phyloP scores from a whole-genome alignment of 1,140 invertebrate genomes.

The Drosophila eugracilis region DNA sequence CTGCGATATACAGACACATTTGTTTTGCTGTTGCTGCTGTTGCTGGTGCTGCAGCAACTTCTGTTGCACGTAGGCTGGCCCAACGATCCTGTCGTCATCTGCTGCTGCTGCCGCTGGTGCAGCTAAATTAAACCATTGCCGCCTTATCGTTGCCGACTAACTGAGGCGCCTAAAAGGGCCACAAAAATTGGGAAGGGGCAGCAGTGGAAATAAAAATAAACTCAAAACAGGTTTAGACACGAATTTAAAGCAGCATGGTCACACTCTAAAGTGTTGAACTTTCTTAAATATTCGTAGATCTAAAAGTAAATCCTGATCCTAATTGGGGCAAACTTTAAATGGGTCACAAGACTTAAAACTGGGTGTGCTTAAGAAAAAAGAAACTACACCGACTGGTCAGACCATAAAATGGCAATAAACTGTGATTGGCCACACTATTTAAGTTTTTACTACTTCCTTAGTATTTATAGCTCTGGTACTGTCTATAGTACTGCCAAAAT shows the following conservation, averaged over 20 bases:
- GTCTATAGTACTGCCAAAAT: too few relatives aligned
- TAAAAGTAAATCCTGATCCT: neutral
- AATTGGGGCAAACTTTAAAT: neutral
- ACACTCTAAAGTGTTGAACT: slow-evolving; percentile 3
- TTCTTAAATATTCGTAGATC: slow-evolving; percentile 9
- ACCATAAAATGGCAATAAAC: neutral
- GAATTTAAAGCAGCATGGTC: neutral
- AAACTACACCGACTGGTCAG: neutral
- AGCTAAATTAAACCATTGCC: slow-evolving; percentile 82
- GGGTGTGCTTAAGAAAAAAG: neutral
- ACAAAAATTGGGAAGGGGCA: slow-evolving; percentile 50
- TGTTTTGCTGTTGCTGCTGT: slow-evolving; percentile 61
- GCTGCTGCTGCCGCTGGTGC: slow-evolving; percentile 61
- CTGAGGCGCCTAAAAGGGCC: slow-evolving; percentile 66
- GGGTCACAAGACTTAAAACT: too few relatives aligned
- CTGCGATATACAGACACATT: slow-evolving; percentile 82
- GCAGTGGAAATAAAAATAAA: neutral
- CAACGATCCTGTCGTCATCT: slow-evolving; percentile 84
- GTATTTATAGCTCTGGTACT: too few relatives aligned
- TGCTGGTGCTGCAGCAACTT: slow-evolving; percentile 33
- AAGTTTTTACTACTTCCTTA: neutral
- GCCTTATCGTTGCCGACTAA: slow-evolving; percentile 68
- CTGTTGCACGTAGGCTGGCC: slow-evolving; percentile 67
- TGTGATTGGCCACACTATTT: neutral
- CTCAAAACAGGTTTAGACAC: slow-evolving; percentile 19